Base-by-base conservation (phyloP, 2,888 invertebrate genomes). In the Thumatha senex region DNA sequence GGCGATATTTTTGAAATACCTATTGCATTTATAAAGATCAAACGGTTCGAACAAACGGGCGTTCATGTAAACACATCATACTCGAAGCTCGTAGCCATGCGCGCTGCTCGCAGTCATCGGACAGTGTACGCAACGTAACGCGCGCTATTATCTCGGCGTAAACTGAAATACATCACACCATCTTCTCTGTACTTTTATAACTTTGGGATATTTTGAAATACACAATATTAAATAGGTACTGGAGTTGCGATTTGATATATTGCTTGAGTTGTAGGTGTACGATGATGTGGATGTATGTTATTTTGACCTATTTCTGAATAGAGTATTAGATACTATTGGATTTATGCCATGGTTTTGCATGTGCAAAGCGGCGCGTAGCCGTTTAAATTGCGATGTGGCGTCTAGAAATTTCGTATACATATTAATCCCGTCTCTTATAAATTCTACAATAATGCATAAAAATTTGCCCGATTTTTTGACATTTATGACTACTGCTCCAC, bases 11-110 rank as follows among this genome's bases (percentile, higher is more conserved):
- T 85, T 78, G 83, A 86, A 89, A 90, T 89, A 89, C 89, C 88
- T 89, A 87, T 89, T 86, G 87, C 89, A 88, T 89, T 89, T 88
- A 88, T 84, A 89, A 89, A 90, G 90, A 91, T 91, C 90, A 91
- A 91, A 90, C 86, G 89, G 58, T 67, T 76, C 56, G 83, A 83
- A 86, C 87, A 87, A 88, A 87, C 89, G 86, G 72, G 84, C 80
- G 80, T 80, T 86, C 73, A 53, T 89, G 89, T 90, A 90, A 90
- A 90, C 89, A 90, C 70, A 85, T 86, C 86, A 82, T 81, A 80
- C 80, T 64, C 63, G 53, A 51, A 40, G 35, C 40, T 41, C 36
- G 42, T 40, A 34, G 46, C 11, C 11, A 31, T 60, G 69, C 63
- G 65, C 63, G 64, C 65, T 58, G 62, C 58, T 14, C 57, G 52